phyloP scores from a whole-genome alignment of 2,113 vertebrate species.

The Neomonachus schauinslandi region DNA sequence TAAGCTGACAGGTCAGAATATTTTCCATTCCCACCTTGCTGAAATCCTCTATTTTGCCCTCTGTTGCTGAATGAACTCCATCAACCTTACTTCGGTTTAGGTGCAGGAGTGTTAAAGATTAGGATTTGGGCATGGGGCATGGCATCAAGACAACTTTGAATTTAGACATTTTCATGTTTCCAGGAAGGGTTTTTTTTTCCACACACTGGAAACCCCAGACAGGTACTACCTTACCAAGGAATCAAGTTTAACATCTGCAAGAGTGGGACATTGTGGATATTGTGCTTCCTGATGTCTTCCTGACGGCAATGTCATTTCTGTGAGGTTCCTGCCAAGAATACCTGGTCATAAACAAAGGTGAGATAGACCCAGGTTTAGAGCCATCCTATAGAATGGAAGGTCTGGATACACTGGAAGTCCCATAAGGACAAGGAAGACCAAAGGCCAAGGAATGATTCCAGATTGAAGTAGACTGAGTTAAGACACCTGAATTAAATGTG shows the following conservation, averaged over 20 bases:
- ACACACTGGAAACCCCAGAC: not conserved
- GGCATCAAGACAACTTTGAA: not conserved
- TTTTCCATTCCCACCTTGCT: not conserved
- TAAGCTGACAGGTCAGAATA: not conserved
- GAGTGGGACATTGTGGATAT: rapidly evolving
- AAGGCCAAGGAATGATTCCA: not conserved
- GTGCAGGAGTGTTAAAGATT: not conserved
- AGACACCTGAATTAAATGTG: not conserved
- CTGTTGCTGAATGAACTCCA: not conserved
- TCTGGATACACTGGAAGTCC: not conserved
- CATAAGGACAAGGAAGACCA: not conserved
- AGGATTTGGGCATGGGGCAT: not conserved
- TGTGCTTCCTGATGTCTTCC: not conserved
- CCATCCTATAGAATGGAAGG: not conserved
- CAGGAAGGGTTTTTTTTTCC: not conserved
- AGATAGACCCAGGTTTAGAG: not conserved
- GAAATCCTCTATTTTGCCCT: not conserved
- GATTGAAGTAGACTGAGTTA: not conserved
- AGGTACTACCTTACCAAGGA: not conserved
- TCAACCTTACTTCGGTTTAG: not conserved
- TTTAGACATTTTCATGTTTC: not conserved
- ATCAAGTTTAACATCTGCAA: not conserved
- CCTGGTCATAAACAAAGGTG: not conserved
- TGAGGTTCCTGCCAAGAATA: not conserved
- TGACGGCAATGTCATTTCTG: not conserved